A percentile compares a stretch with the other conserved stretches of the same genome.
Conservation (phyloP, 2,113 vertebrate genomes). For the Pelmatolapia mariae region DNA sequence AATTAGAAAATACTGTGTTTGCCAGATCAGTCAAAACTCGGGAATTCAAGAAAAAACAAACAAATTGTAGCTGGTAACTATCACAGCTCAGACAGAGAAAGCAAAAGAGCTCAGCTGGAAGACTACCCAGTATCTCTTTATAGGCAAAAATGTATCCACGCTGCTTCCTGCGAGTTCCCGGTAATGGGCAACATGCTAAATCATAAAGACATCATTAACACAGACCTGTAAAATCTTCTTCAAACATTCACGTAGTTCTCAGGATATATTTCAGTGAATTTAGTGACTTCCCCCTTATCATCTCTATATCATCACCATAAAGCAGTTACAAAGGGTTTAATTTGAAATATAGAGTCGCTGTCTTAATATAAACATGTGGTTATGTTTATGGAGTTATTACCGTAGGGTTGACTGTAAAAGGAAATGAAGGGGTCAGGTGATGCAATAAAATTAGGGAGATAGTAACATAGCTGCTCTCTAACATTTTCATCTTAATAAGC, state of each 20-base stretch:
- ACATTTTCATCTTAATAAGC: neutral
- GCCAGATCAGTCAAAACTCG: neutral
- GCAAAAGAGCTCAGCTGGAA: neutral
- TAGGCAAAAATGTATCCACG: neutral
- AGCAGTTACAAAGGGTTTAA: neutral
- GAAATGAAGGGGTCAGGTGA: neutral
- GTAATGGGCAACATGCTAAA: neutral
- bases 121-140: neutral
- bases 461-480: neutral
- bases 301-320: neutral
- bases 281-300: neutral
- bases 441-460: neutral
- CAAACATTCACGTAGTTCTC: neutral
- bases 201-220: neutral
- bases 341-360: neutral
- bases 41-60: neutral
- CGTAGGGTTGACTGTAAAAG: neutral
- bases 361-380: neutral
- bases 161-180: neutral
- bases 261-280: neutral
- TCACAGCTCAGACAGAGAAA: neutral
- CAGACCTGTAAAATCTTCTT: neutral
- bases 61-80: neutral
- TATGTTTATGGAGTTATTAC: neutral
- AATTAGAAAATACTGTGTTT: neutral